Conservation (phyloP, 1,140 invertebrate genomes). For the Diplogasteroides magnus region DNA sequence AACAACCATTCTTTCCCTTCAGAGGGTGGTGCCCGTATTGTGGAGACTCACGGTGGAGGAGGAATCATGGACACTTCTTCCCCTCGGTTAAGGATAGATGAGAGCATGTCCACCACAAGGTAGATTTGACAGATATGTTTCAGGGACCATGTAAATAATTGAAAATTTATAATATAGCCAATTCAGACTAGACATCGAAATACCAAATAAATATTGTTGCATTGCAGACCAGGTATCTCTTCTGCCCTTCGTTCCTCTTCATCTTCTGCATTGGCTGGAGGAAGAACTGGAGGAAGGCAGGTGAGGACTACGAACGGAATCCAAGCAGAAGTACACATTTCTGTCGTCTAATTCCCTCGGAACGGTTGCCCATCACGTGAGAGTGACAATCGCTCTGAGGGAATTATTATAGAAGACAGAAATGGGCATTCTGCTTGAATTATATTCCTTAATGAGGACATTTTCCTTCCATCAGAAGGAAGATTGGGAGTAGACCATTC, state of each 20-base stretch:
- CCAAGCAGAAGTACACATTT: too few relatives aligned
- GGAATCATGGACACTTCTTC: constrained; percentile 23
- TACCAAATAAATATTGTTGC: too few relatives aligned
- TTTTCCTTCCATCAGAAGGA: not conserved
- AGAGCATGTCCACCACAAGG: too few relatives aligned
- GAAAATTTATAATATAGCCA: not conserved
- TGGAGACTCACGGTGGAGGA: constrained; percentile 48
- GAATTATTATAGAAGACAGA: constrained; percentile 4
- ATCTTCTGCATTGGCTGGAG: not conserved
- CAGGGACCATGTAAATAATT: not conserved
- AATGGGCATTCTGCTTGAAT: too few relatives aligned
- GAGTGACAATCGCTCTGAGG: too few relatives aligned
- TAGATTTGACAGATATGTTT: not conserved
- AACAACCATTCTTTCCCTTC: constrained; percentile 2
- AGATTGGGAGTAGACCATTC: too few relatives aligned
- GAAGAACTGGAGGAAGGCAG: not conserved
- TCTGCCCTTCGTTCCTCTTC: not conserved
- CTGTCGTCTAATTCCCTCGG: too few relatives aligned
- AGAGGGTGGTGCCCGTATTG: constrained; percentile 42
- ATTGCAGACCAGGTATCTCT: not conserved
- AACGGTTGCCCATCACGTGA: too few relatives aligned
- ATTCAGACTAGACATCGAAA: not conserved
- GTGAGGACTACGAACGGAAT: too few relatives aligned
- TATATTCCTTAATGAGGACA: not conserved
- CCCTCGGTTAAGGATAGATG: too few relatives aligned